Evolutionary conservation across 2,797 vertebrate species (phyloP).

Genomic region (Sebastiscus albofasciatus): DNA sequence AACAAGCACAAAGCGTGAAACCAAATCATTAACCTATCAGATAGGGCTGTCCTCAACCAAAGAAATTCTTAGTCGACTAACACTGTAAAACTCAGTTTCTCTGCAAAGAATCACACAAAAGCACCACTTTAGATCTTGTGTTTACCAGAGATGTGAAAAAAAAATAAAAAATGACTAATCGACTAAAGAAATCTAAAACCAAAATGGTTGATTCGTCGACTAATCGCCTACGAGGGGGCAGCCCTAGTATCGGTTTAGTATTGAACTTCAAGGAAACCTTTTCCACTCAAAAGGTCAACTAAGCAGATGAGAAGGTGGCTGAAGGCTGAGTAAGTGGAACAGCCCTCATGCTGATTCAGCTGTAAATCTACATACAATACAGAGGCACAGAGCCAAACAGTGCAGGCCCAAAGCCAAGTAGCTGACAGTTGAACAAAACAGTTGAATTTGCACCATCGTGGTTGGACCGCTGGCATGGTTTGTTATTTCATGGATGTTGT

Average conservation of each 20-base stretch:
- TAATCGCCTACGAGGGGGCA: too few species aligned
- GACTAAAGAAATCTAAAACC: too few species aligned
- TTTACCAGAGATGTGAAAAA: too few species aligned
- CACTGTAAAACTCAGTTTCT: too few species aligned
- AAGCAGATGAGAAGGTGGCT: background rate
- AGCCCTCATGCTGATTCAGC: conserved; percentile 49
- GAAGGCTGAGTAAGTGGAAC: conserved; percentile 2
- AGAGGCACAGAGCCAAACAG: background rate
- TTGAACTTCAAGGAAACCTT: background rate
- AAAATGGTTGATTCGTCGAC: accelerated
- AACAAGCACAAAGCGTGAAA: background rate
- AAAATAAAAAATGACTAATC: background rate
- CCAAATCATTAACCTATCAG: background rate
- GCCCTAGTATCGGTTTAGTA: background rate
- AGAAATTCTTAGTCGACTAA: too few species aligned
- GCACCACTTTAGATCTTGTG: too few species aligned
- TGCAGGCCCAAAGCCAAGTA: conserved; percentile 33
- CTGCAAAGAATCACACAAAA: too few species aligned
- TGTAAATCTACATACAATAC: conserved; percentile 17
- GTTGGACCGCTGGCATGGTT: background rate
- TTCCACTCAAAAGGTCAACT: background rate
- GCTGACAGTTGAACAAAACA: background rate
- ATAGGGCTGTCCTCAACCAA: too few species aligned
- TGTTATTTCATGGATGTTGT: background rate
- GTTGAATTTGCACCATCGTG: conserved; percentile 19